A percentile compares a stretch with the other conserved stretches of the same genome.
These are phyloP conservation scores for Myocastor coypus DNA, from an alignment of 2,113 vertebrate species.

Conservation along the genomic window DNA sequence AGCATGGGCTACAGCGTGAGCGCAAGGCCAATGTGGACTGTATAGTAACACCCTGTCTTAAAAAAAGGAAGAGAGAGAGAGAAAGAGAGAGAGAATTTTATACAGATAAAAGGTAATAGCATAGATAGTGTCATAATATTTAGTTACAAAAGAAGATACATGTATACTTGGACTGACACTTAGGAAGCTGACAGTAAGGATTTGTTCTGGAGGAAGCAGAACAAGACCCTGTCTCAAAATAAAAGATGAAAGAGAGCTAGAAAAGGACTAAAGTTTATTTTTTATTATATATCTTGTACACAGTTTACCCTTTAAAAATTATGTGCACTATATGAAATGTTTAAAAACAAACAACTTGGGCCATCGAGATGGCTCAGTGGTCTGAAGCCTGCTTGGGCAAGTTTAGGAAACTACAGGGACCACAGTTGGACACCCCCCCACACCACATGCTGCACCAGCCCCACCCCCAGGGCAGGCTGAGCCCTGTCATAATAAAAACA, in stretches of 20 bases:
- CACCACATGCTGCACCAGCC: too few relatives aligned
- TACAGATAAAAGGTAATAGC: background rate
- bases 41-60: too few relatives aligned
- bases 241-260: background rate
- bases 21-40: too few relatives aligned
- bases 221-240: background rate
- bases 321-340: background rate
- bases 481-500: too few relatives aligned
- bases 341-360: background rate
- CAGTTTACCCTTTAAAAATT: background rate
- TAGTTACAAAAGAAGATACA: background rate
- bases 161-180: background rate
- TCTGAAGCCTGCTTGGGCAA: too few relatives aligned
- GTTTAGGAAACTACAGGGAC: too few relatives aligned
- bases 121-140: background rate
- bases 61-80: too few relatives aligned
- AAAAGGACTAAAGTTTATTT: conserved; percentile 13
- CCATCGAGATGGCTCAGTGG: too few relatives aligned
- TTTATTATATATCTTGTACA: background rate
- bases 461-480: too few relatives aligned
- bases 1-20: too few relatives aligned
- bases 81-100: too few relatives aligned
- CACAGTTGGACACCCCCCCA: too few relatives aligned
- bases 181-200: background rate
- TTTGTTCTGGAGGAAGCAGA: background rate